These are phyloP conservation scores for Alaudala cheleensis DNA, from an alignment of 2,113 vertebrate genomes.

Conservation along the genomic window DNA sequence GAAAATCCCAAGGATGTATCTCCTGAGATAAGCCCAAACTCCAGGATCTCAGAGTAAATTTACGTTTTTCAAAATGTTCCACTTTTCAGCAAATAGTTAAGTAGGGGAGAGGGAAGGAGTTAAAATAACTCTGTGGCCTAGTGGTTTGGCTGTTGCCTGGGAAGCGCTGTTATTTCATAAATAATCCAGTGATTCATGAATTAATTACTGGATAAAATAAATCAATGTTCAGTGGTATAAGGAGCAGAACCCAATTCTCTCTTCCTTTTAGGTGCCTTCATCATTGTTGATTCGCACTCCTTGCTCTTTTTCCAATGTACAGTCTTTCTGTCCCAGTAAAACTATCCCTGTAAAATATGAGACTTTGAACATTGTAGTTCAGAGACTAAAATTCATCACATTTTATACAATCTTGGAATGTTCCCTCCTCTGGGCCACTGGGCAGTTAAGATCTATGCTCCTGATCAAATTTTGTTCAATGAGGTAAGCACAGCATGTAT, in stretches of 20 bases:
- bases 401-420: not conserved
- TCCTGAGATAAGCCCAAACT: not conserved
- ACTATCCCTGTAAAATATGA: not conserved
- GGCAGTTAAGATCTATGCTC: not conserved
- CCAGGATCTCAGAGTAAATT: not conserved
- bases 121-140: not conserved
- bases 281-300: not conserved
- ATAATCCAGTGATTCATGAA: not conserved
- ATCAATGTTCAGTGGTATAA: not conserved
- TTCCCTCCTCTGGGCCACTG: not conserved
- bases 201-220: slow-evolving; percentile 27
- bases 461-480: not conserved
- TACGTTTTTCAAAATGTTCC: not conserved
- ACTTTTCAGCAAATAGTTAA: not conserved
- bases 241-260: not conserved
- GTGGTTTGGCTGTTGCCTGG: not conserved
- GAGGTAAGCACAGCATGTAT: not conserved
- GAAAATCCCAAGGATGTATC: not conserved
- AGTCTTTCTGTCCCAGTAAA: not conserved
- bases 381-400: not conserved
- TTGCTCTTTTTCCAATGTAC: not conserved
- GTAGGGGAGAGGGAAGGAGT: not conserved
- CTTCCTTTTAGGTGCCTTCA: not conserved
- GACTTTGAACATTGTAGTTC: not conserved
- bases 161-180: not conserved